Evolutionary conservation across 2,888 invertebrate genomes (phyloP).

Genomic region (Ophion costatus): DNA sequence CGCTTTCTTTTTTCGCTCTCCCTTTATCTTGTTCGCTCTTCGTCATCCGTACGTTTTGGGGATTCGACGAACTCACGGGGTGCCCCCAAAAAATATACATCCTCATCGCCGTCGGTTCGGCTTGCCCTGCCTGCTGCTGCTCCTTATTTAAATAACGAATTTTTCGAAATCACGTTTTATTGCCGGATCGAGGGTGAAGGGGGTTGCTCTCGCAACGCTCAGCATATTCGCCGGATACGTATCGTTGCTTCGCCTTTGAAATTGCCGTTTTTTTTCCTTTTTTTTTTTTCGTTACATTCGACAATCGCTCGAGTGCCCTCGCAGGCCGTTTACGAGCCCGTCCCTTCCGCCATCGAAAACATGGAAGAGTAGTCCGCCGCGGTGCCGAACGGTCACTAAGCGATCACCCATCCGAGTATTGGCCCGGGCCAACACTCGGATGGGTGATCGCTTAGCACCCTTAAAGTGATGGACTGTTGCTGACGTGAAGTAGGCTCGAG

Average conservation of each 20-base stretch:
- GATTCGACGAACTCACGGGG: constrained; percentile 60
- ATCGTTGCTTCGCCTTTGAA: no score
- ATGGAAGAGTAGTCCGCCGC: no score
- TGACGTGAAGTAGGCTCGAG: no score
- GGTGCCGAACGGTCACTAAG: no score
- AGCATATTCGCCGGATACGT: constrained; percentile 22
- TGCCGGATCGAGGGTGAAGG: constrained; percentile 62
- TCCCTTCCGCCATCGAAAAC: no score
- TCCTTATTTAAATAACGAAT: constrained; percentile 83
- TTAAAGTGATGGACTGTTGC: no score
- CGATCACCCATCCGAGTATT: no score
- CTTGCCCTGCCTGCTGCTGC: constrained; percentile 43
- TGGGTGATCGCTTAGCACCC: no score
- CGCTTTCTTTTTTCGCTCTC: constrained; percentile 45
- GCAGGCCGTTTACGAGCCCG: no score
- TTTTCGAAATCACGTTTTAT: constrained; percentile 83
- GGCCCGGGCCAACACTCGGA: no score
- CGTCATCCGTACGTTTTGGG: constrained; percentile 39
- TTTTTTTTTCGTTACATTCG: background rate
- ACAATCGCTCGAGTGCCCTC: no score
- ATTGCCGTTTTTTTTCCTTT: constrained; percentile 2
- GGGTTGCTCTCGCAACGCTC: constrained; percentile 48
- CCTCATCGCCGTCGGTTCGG: constrained; percentile 48
- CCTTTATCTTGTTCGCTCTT: constrained; percentile 21
- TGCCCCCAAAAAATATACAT: constrained; percentile 39